Base-by-base conservation (phyloP, 1,140 invertebrate species). In the Zophobas morio region DNA sequence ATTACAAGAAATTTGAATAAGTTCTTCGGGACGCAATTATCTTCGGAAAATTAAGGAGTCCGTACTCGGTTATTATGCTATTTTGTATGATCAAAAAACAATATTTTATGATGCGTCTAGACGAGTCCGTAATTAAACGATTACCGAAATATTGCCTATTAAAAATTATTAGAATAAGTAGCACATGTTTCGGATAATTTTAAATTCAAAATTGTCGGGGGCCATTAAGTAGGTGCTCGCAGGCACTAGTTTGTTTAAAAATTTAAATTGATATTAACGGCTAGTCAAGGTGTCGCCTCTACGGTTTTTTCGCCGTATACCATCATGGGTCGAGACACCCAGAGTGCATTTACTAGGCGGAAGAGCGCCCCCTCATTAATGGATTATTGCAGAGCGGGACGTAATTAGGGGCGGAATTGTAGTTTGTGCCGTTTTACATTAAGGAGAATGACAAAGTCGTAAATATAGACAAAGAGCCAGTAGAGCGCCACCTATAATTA, bases 91-190 rank as follows among this genome's bases (percentile, higher is more conserved):
- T 66, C 60, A 66, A 66, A 66, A 66, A 66, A 66, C 60, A 66
- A 66, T 66, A 66, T 66, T 66, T 66, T 66, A 66, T 66, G 47
- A 66, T 75, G 54, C 74, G 74, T 75, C 74, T 75, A 75, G 74
- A 75, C 74, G 54, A 51, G 54, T 33, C 54, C 47, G 53, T 63
- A 75, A 75, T 75, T 75, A 75, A 75, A 60, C 56, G 60, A 75
- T 75, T 75, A 75, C 40, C 56, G 20, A 53, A 72, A 72, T 51
- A 54, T 53, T 54, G 66, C 34, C 49, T 57, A 63, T 51, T 47
- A 60, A 53, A 66, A 75, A 75, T 75, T 75, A 66, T 63, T 75
- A 75, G 74, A 75, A 75, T 75, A 75, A 75, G 74, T 75, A 66
- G 74, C 54, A 51, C 56, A 66, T 66, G 56, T 63, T 73, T 73